A percentile compares a stretch with the other conserved stretches of the same genome.
These are phyloP conservation scores for Pseudomyrmex flavicornis DNA, from an alignment of 1,140 invertebrate genomes.

Conservation along the genomic window DNA sequence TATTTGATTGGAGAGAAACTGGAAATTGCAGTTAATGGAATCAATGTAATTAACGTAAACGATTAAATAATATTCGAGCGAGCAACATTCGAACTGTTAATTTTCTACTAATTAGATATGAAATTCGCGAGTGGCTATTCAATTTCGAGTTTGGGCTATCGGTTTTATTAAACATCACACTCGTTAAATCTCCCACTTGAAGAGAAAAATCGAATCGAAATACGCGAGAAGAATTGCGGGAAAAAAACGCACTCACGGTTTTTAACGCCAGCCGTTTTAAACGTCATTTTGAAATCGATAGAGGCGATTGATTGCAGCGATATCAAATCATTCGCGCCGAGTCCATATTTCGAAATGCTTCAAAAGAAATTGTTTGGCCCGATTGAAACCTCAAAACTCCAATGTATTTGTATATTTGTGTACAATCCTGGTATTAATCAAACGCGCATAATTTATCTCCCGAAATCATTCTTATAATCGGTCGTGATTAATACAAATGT, in stretches of 20 bases:
- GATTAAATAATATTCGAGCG: conserved; percentile 2
- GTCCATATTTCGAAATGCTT: background rate
- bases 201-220: conserved; percentile 28
- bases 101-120: background rate
- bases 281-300: conserved; percentile 22
- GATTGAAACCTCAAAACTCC: no score
- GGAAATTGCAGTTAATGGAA: background rate
- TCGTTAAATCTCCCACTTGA: conserved; percentile 16
- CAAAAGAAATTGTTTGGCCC: no score
- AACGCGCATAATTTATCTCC: background rate
- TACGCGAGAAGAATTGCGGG: conserved; percentile 42
- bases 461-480: background rate
- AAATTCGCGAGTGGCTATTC: background rate
- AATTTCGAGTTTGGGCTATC: conserved; percentile 14
- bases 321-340: conserved; percentile 22
- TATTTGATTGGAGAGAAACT: no score
- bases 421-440: background rate
- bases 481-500: conserved; percentile 40
- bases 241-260: conserved; percentile 2
- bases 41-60: background rate
- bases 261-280: conserved; percentile 28
- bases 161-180: background rate
- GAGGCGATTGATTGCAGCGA: conserved; percentile 44
- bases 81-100: background rate
- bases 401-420: background rate